Evolutionary conservation across 2,888 invertebrate species (phyloP).

Genomic region (Helleia helle): DNA sequence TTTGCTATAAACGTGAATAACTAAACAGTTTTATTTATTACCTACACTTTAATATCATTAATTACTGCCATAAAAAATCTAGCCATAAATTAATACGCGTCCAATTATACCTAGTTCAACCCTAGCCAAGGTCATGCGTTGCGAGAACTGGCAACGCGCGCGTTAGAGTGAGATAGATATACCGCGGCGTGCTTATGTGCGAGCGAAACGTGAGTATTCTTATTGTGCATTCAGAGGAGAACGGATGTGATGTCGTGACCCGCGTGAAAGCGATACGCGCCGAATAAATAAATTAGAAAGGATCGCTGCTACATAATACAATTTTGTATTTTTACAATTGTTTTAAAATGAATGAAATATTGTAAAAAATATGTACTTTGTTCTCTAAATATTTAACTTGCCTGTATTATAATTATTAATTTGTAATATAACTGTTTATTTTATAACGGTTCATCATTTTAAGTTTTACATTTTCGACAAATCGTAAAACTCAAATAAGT

Average conservation of each 20-base stretch:
- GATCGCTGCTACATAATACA: too few species aligned
- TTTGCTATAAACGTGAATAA: not conserved
- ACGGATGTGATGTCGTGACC: slow-evolving; percentile 65
- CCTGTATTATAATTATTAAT: too few species aligned
- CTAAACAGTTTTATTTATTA: not conserved
- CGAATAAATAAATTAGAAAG: slow-evolving; percentile 63
- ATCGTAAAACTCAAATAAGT: too few species aligned
- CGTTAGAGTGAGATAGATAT: slow-evolving; percentile 30
- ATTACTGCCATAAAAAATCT: slow-evolving; percentile 19
- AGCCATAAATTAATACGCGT: slow-evolving; percentile 32
- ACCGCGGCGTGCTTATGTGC: slow-evolving; percentile 9
- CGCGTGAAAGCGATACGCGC: slow-evolving; percentile 57
- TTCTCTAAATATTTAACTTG: too few species aligned
- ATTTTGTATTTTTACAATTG: too few species aligned
- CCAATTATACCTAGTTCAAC: slow-evolving; percentile 42
- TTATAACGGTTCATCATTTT: too few species aligned
- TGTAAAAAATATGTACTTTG: too few species aligned
- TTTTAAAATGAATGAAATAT: too few species aligned
- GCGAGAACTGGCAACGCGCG: slow-evolving; percentile 51
- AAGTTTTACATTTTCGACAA: too few species aligned
- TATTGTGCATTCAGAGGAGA: slow-evolving; percentile 63
- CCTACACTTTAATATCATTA: not conserved
- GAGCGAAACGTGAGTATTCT: slow-evolving; percentile 42
- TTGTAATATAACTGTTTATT: too few species aligned
- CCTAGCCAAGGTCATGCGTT: slow-evolving; percentile 56